phyloP scores from a whole-genome alignment of 2,113 vertebrate species.

The Natator depressus region DNA sequence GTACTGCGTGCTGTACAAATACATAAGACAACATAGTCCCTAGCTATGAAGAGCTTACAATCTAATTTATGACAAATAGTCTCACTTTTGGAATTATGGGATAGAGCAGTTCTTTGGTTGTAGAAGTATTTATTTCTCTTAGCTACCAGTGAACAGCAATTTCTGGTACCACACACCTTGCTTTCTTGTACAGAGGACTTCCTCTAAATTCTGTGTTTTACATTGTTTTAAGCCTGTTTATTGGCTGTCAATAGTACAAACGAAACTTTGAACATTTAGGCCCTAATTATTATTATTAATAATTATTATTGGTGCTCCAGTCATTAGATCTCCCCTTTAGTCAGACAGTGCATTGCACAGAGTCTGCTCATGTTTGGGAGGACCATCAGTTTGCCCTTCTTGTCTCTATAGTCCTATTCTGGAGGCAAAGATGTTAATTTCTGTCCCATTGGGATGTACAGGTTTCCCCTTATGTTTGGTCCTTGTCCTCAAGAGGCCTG shows the following conservation, averaged over 20 bases:
- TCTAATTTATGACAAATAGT: background rate
- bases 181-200: background rate
- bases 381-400: background rate
- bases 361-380: too few species aligned
- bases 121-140: background rate
- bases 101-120: background rate
- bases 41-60: background rate
- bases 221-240: background rate
- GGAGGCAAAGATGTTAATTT: background rate
- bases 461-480: background rate
- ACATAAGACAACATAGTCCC: background rate
- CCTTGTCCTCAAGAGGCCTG: too few species aligned
- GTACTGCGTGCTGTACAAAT: background rate
- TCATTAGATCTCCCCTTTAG: too few species aligned
- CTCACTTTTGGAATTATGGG: background rate
- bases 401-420: background rate
- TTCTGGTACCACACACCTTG: background rate
- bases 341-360: too few species aligned
- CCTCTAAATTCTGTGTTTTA: background rate
- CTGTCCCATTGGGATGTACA: background rate
- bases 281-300: background rate
- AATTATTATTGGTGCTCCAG: background rate
- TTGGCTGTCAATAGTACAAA: background rate
- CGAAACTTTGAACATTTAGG: background rate
- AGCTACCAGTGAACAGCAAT: background rate